Evolutionary conservation across 2,113 vertebrate genomes (phyloP), one percentile per base, ranked within the genome.

Genomic region (Isichthys henryi): DNA sequence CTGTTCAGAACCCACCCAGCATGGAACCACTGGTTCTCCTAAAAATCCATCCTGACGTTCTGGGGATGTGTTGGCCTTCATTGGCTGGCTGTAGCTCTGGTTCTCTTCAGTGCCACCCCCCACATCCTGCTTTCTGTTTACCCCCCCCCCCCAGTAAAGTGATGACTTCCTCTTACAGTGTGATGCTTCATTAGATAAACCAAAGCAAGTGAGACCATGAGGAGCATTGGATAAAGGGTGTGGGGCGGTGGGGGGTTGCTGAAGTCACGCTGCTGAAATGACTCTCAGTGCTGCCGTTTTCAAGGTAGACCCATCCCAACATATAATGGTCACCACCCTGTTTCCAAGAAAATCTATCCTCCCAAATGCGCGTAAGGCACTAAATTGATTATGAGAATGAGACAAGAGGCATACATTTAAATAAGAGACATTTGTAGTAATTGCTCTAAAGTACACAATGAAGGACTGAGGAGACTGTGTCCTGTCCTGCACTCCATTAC

Each of bases 311-410:
- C 45, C 82, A 85, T 27, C 43, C 43, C 82, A 85, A 23, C 43
- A 85, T 43, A 19, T 87, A 21, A 86, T 87, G 85, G 50, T n/a
- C n/a, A 35, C 50, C 85, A 87, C 56, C 49, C 50, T 27, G 35
- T 56, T 87, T 53, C 50, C 48, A 50, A 31, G 86, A 48, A 87
- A 87, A 53, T 35, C 45, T 53, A 52, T 45, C 48, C 85, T 80
- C 43, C 45, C 74, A 87, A 90, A 80, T 11, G 27, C 49, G 15
- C 43, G 35, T 74, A 27, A 87, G 62, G 87, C 77, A 62, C 39
- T 89, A 87, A 94, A 95, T 89, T 93, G 93, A 94, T 93, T 93
- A 92, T 86, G 88, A 88, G 88, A 88, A 53, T 35, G 70, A 90
- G 89, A 91, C 56, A 90, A 43, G 62, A 90, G 77, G 66, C 70